Evolutionary conservation across 1,140 invertebrate species (phyloP).

Genomic region (Bombus pascuorum): DNA sequence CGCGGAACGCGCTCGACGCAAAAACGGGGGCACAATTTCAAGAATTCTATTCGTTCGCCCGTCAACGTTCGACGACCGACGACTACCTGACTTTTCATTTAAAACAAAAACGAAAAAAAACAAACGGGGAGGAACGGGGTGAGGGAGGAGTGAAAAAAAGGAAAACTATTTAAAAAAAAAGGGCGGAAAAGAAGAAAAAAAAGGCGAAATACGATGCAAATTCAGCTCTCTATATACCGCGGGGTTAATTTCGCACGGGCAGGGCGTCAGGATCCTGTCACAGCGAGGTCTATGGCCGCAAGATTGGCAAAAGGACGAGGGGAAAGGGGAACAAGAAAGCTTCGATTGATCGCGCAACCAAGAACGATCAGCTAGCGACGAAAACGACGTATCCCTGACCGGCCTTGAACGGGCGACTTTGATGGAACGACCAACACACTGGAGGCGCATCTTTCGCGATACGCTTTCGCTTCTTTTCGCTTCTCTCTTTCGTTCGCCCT

Average conservation of each 20-base stretch:
- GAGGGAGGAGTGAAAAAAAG: background rate
- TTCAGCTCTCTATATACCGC: conserved; percentile 32
- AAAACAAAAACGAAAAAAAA: background rate
- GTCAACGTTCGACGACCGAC: background rate
- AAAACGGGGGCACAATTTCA: background rate
- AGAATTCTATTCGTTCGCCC: background rate
- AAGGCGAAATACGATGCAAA: conserved; percentile 38
- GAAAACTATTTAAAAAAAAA: background rate
- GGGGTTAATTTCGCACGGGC: conserved; percentile 32
- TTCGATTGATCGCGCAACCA: conserved; percentile 41
- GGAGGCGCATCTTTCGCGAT: conserved; percentile 36
- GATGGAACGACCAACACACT: conserved; percentile 35
- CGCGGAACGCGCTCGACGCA: background rate
- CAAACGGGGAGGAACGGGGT: too few species aligned
- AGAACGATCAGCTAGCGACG: conserved; percentile 26
- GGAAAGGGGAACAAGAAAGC: background rate
- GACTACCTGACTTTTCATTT: background rate
- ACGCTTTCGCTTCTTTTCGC: conserved; percentile 33
- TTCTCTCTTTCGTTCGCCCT: conserved; percentile 17
- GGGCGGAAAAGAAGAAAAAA: background rate
- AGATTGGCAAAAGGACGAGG: conserved; percentile 12
- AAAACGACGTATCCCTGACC: conserved; percentile 44
- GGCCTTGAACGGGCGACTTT: conserved; percentile 45
- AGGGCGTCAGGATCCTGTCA: conserved; percentile 21
- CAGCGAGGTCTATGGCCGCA: conserved; percentile 27